These are phyloP conservation scores for Pachycephus smyrnensis DNA, from an alignment of 2,888 invertebrate genomes.

Conservation along the genomic window DNA sequence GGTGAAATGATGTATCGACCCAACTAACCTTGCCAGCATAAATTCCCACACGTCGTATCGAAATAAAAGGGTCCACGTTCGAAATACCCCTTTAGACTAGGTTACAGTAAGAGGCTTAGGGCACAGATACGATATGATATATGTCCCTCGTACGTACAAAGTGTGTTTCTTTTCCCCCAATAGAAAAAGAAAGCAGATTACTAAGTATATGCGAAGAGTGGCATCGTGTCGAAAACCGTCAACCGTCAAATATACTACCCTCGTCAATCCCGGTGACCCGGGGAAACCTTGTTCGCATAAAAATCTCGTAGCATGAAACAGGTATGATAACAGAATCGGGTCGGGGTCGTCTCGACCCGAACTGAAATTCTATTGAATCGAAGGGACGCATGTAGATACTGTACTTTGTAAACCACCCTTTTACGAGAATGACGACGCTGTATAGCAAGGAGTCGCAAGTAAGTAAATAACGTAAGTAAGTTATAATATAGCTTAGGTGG, in stretches of 20 bases:
- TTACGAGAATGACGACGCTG: background rate
- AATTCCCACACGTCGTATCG: background rate
- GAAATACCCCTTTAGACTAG: background rate
- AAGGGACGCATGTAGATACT: background rate
- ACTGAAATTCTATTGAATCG: background rate
- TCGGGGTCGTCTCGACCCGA: background rate
- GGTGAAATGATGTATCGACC: background rate
- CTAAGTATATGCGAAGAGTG: background rate
- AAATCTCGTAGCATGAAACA: background rate
- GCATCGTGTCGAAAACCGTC: background rate
- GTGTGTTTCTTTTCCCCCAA: background rate
- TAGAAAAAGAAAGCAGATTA: background rate
- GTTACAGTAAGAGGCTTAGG: background rate
- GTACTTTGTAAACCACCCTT: background rate
- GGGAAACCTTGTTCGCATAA: background rate
- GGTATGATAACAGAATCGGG: background rate
- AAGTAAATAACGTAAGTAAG: background rate
- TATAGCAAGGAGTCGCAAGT: background rate
- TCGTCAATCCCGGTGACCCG: background rate
- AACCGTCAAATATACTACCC: background rate
- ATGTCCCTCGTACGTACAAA: background rate
- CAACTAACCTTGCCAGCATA: background rate
- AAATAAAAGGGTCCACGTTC: background rate
- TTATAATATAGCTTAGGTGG: background rate
- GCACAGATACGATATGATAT: background rate